Conservation (phyloP, 2,113 vertebrate species). For the Galemys pyrenaicus region DNA sequence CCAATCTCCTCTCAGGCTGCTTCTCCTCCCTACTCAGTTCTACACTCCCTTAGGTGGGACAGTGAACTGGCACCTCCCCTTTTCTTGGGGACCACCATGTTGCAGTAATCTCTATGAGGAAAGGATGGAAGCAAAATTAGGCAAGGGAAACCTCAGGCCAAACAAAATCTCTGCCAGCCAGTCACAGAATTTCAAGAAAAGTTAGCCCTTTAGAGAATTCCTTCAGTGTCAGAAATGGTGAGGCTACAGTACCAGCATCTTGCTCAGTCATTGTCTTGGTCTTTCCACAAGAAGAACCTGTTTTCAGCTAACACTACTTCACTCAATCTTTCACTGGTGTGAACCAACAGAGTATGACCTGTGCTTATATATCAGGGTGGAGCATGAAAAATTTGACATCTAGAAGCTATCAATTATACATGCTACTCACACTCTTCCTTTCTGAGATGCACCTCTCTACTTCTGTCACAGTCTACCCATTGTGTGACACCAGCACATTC, state of each 20-base stretch:
- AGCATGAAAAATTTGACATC: not conserved
- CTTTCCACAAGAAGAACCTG: no score
- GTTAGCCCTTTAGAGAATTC: not conserved
- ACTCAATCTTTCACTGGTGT: not conserved
- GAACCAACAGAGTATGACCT: not conserved
- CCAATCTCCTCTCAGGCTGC: no score
- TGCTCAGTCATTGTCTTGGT: not conserved
- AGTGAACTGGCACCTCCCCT: no score
- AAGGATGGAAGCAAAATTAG: not conserved
- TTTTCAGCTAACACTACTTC: not conserved
- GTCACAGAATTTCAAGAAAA: not conserved
- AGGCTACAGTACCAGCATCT: rapidly evolving
- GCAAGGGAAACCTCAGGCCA: not conserved
- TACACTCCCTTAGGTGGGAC: no score
- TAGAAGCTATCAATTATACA: no score
- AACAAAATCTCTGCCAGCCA: not conserved
- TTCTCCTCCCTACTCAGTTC: no score
- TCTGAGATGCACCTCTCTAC: not conserved
- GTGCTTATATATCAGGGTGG: not conserved
- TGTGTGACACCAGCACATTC: not conserved
- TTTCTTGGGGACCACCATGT: no score
- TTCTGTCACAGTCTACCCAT: not conserved
- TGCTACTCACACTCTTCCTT: not conserved
- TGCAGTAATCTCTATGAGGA: not conserved
- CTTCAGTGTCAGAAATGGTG: not conserved